Percentiles rank a stretch among this genome's conserved stretches.
Evolutionary conservation across 1,140 invertebrate genomes (phyloP).

Genomic region (Penaeus chinensis): DNA sequence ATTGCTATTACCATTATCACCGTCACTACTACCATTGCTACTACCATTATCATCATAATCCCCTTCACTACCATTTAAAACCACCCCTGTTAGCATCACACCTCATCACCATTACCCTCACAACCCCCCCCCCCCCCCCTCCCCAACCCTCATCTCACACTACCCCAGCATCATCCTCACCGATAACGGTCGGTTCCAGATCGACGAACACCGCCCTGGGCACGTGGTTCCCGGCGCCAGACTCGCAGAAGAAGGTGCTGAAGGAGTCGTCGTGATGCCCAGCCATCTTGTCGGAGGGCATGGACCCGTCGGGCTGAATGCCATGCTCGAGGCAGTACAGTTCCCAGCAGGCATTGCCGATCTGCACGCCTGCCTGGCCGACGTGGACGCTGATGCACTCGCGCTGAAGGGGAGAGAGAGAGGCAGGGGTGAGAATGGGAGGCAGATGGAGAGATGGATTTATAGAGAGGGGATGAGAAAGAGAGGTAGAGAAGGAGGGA

Average conservation of each 20-base stretch:
- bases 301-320: not conserved
- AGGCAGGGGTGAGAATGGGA: not conserved
- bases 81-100: too few species aligned
- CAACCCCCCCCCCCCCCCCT: too few species aligned
- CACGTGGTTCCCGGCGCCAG: constrained; percentile 71
- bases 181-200: constrained; percentile 71
- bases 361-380: constrained; percentile 74
- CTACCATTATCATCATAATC: not conserved
- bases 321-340: too few species aligned
- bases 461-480: too few species aligned
- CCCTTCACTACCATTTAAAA: not conserved
- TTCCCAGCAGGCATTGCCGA: too few species aligned
- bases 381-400: constrained; percentile 64
- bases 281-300: constrained; percentile 52
- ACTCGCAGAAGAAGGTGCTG: constrained; percentile 74
- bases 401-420: constrained; percentile 9
- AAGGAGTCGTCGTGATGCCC: constrained; percentile 69
- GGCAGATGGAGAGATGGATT: too few species aligned
- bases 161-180: too few species aligned
- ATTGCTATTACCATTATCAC: not conserved
- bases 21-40: not conserved
- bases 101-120: too few species aligned
- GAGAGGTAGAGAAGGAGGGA: too few species aligned
- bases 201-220: constrained; percentile 73
- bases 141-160: too few species aligned